Evolutionary conservation across 2,113 vertebrate genomes (phyloP), one percentile per base, ranked within the genome.

Genomic region (Chlorodrepanis virens): DNA sequence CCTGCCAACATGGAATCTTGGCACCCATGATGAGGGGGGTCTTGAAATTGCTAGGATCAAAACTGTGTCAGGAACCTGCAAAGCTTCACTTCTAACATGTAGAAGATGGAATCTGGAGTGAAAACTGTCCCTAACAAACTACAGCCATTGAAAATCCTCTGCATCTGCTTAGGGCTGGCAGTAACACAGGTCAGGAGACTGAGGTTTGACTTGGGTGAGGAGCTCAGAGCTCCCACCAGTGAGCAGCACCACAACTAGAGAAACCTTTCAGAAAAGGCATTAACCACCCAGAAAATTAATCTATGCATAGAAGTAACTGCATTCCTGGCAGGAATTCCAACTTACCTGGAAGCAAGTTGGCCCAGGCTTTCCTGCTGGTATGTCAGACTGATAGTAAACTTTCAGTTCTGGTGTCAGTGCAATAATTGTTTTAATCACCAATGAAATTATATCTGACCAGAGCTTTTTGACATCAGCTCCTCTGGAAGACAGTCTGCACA

Each of bases 261-360:
- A 59, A 74, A 59, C 24, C 23, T 31, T 87, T n/a, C 6, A 64
- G 35, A 79, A 83, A 74, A 75, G 13, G 14, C 72, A 65, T 53
- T 47, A 24, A 94, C 65, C 49, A 79, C 9, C 21, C 37, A 87
- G 20, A 64, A 53, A 35, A 81, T 18, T 24, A 42, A 85, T 21
- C 53, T 17, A 7, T 11, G 5, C n/a, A 29, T 0, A 69, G 35
- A 76, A 78, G 27, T 47, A 82, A 79, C 29, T 29, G 39, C 68
- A 81, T 21, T 87, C 14, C 78, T 50, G 64, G 17, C n/a, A 90
- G 53, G 83, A 93, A 70, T 75, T 37, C 75, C 77, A 63, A 79
- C 91, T 92, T 76, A 99, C 99, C 98, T 99, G 99, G 95, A 99
- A 99, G 97, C 99, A 99, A 5, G 98, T 98, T 35, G 99, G 99